Conservation (phyloP, 1,140 invertebrate genomes). For the Pteromalus puparum region DNA sequence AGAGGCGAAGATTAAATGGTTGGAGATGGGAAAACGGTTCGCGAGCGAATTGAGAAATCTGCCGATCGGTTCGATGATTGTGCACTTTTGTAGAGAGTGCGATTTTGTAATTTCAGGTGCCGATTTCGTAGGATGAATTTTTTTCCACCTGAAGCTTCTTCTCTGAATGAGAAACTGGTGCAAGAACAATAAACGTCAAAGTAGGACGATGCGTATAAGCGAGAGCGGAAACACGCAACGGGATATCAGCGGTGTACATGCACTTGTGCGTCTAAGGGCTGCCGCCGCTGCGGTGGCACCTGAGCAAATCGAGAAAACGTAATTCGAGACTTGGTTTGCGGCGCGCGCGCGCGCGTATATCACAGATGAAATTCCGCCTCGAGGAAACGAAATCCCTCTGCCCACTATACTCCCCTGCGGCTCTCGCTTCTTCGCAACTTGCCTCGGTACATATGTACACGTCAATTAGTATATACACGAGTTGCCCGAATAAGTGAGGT, state of each 20-base stretch:
- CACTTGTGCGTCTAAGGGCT: not conserved
- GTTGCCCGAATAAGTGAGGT: no score
- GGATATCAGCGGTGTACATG: not conserved
- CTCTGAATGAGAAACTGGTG: no score
- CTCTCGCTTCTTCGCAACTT: not conserved
- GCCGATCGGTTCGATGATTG: not conserved
- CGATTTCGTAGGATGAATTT: no score
- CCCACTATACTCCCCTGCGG: not conserved
- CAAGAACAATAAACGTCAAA: not conserved
- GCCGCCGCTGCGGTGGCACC: not conserved
- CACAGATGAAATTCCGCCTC: not conserved
- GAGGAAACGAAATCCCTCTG: not conserved
- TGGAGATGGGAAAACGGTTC: not conserved
- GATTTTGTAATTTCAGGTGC: not conserved
- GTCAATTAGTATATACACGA: no score
- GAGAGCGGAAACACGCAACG: conserved; percentile 24
- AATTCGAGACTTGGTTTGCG: conserved; percentile 18
- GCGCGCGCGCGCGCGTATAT: not conserved
- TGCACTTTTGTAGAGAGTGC: no score
- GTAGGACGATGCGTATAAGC: no score
- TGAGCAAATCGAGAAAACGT: conserved; percentile 33
- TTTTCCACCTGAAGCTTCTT: no score
- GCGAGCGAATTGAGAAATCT: not conserved
- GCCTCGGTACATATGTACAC: not conserved
- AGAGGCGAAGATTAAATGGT: conserved; percentile 12